Evolutionary conservation across 2,113 vertebrate genomes (phyloP), one percentile per base, ranked within the genome.

Genomic region (Sciurus niger): DNA sequence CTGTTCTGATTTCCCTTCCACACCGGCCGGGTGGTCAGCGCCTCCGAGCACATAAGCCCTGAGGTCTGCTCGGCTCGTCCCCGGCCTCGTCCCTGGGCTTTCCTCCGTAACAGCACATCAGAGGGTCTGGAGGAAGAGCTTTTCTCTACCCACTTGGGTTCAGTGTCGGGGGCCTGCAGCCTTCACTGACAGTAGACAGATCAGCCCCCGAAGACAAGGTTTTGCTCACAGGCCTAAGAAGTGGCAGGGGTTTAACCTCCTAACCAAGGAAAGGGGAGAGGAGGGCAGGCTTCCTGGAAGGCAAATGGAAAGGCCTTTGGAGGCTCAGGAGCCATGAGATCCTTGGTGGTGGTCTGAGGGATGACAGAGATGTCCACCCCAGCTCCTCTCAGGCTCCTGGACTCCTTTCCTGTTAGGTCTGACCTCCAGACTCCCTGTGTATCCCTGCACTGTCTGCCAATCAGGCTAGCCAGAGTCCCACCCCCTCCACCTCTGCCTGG

Each of bases 281-380:
- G 18, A 84, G 12, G 37, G 6, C 40, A 28, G 4, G 18, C 6
- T 25, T 25, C 11, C 6, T 4, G 46, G 46, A 9, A 48, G 46
- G 46, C 46, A 48, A 48, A 9, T 48, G 46, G 46, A 48, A 9
- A 48, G 6, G 0, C 28, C 37, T 51, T 17, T 58, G 20, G 55
- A 22, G 55, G 20, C 3, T 22, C 30, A 32, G 22, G 17, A 67
- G 28, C 12, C 18, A 20, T 1, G 0, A 16, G 73, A 17, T 25
- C 0, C 8, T n/a, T 28, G 1, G 25, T 22, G 55, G 3, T 1
- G 4, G n/a, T 17, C 40, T 43, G 0, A 13, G 22, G 3, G 20
- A 34, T 67, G 51, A 32, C 4, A 3, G 22, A 63, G 37, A 4
- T 25, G 12, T 53, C 30, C 20, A 25, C 4, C 22, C 63, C 40